phyloP scores from a whole-genome alignment of 53 echinoderm and acorn worm genomes.

The Henricia sp. region DNA sequence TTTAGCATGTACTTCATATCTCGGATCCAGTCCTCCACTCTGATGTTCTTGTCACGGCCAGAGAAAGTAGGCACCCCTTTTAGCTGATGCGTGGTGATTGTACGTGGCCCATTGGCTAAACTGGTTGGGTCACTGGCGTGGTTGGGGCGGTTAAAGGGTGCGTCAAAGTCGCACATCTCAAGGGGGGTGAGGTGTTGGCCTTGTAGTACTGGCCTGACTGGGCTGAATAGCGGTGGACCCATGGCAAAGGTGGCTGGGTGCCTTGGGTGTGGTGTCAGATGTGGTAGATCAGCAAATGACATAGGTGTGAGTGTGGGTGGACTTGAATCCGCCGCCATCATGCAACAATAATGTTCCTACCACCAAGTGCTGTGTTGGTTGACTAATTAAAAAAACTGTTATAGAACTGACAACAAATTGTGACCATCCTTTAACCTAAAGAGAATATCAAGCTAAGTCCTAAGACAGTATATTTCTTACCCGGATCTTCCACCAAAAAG shows the following conservation, averaged over 20 bases:
- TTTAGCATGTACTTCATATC: constrained; percentile 40
- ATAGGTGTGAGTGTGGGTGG: neutral
- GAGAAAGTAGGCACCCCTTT: constrained; percentile 1
- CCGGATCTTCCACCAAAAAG: constrained; percentile 17
- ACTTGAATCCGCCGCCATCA: neutral
- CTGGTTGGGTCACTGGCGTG: neutral
- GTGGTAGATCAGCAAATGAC: neutral
- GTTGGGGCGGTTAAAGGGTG: neutral
- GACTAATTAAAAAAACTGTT: neutral
- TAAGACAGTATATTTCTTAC: neutral
- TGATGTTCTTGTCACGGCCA: neutral
- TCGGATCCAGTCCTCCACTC: constrained; percentile 37
- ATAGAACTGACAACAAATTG: too few species aligned
- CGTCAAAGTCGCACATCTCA: too few species aligned
- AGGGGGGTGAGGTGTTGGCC: too few species aligned
- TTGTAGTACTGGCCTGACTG: too few species aligned
- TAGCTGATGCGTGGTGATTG: neutral
- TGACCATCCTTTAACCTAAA: neutral
- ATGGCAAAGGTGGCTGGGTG: neutral
- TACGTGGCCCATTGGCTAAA: neutral
- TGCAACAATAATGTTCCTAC: neutral
- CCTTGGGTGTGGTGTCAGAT: neutral
- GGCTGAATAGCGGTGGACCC: neutral
- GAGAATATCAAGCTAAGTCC: constrained; percentile 11
- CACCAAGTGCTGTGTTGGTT: neutral